A percentile compares a stretch with the other conserved stretches of the same genome.
Conservation (phyloP, 2,888 invertebrate species). For the Drosophila borealis region DNA sequence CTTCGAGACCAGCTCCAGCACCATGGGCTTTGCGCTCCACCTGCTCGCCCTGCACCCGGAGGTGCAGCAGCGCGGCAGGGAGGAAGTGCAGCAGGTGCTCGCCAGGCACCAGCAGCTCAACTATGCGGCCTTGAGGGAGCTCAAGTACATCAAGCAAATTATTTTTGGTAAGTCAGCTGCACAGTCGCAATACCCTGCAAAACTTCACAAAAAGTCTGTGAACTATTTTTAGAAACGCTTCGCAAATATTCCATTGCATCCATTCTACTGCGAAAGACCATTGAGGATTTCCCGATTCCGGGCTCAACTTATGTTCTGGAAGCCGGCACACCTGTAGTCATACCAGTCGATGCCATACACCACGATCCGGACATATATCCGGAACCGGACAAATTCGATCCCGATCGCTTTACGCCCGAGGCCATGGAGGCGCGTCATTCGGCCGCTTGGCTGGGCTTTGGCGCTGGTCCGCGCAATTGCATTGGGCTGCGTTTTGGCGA, state of each 20-base stretch:
- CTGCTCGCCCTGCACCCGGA: conserved; percentile 74
- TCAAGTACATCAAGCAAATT: conserved; percentile 74
- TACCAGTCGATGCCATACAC: conserved; percentile 86
- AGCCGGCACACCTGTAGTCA: conserved; percentile 85
- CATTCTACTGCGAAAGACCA: conserved; percentile 80
- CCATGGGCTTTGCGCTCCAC: conserved; percentile 84
- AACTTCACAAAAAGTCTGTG: too few relatives aligned
- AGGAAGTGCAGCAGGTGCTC: conserved; percentile 68
- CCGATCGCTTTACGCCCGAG: conserved; percentile 84
- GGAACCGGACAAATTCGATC: conserved; percentile 85
- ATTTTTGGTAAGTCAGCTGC: conserved; percentile 64
- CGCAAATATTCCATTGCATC: conserved; percentile 85
- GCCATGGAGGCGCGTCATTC: conserved; percentile 73
- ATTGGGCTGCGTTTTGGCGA: conserved; percentile 83
- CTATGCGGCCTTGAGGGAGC: conserved; percentile 72
- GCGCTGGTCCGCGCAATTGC: conserved; percentile 82
- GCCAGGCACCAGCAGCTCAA: conserved; percentile 67
- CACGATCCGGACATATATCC: conserved; percentile 85
- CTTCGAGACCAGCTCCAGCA: conserved; percentile 86
- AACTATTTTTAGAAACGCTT: conserved; percentile 83
- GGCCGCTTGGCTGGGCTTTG: conserved; percentile 80
- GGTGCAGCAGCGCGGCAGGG: conserved; percentile 68
- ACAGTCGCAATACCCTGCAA: background rate
- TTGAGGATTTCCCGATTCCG: conserved; percentile 80
- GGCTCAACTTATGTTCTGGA: conserved; percentile 84